These are phyloP conservation scores for Tiphia femorata DNA, from an alignment of 2,888 invertebrate species.

Conservation along the genomic window DNA sequence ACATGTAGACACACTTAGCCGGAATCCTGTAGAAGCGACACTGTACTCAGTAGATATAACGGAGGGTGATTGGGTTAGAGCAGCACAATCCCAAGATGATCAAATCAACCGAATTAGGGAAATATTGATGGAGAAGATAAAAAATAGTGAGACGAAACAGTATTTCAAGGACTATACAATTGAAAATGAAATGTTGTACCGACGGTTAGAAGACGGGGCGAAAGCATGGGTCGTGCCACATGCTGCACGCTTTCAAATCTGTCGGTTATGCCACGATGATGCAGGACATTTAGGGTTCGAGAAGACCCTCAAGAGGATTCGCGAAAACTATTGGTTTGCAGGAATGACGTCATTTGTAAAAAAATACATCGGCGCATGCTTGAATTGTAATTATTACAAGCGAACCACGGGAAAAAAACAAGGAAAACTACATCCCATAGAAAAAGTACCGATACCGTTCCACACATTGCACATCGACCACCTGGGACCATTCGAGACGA, in stretches of 20 bases:
- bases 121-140: no score
- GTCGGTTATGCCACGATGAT: not conserved
- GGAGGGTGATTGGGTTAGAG: not conserved
- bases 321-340: not conserved
- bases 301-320: not conserved
- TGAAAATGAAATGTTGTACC: no score
- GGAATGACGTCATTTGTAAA: not conserved
- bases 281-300: not conserved
- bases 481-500: conserved; percentile 1
- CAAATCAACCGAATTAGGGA: no score
- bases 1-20: not conserved
- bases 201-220: no score
- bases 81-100: not conserved
- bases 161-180: no score
- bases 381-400: not conserved
- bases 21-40: not conserved
- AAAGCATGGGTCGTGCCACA: no score
- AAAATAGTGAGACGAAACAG: no score
- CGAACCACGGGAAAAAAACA: not conserved
- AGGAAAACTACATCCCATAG: not conserved
- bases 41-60: not conserved
- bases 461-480: conserved; percentile 9
- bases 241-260: not conserved
- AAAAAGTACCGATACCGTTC: conserved; percentile 3
- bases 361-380: not conserved